Evolutionary conservation across 2,113 vertebrate genomes (phyloP).

Genomic region (Semicossyphus pulcher): DNA sequence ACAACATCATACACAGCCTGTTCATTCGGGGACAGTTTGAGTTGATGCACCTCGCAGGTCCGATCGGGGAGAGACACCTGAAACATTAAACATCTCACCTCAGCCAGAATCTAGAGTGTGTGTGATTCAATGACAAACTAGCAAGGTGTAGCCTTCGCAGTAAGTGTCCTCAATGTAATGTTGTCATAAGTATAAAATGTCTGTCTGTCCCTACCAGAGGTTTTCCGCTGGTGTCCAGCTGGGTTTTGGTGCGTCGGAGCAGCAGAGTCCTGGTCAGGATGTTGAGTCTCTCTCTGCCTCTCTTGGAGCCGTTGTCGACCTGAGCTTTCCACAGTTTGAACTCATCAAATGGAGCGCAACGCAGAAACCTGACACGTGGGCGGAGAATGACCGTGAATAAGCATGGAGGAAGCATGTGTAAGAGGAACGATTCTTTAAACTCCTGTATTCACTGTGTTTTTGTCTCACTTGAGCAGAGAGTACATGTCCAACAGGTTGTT

Average conservation of each 20-base stretch:
- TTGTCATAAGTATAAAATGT: neutral
- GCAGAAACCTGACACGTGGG: slow-evolving; percentile 92
- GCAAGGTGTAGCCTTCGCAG: too few species aligned
- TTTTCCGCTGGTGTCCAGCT: slow-evolving; percentile 87
- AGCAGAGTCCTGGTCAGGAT: slow-evolving; percentile 92
- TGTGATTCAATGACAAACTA: too few species aligned
- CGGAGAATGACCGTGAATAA: too few species aligned
- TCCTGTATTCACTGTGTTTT: neutral
- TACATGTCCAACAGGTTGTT: slow-evolving; percentile 98
- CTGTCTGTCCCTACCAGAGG: slow-evolving; percentile 86
- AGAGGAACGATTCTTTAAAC: neutral
- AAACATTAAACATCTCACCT: slow-evolving; percentile 7
- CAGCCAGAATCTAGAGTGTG: neutral
- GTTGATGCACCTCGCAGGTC: slow-evolving; percentile 83
- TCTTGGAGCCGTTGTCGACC: slow-evolving; percentile 92
- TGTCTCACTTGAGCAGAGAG: slow-evolving; percentile 91
- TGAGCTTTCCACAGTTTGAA: slow-evolving; percentile 94
- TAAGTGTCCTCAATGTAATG: too few species aligned
- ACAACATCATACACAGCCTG: slow-evolving; percentile 90
- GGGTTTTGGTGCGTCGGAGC: slow-evolving; percentile 91
- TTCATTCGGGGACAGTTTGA: slow-evolving; percentile 91
- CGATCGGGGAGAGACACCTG: slow-evolving; percentile 90
- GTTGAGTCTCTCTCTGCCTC: slow-evolving; percentile 91
- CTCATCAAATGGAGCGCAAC: slow-evolving; percentile 94
- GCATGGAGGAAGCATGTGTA: neutral